Percentiles rank a stretch among this genome's conserved stretches.
phyloP scores from a whole-genome alignment of 2,113 vertebrate genomes.

The Heterotis niloticus region DNA sequence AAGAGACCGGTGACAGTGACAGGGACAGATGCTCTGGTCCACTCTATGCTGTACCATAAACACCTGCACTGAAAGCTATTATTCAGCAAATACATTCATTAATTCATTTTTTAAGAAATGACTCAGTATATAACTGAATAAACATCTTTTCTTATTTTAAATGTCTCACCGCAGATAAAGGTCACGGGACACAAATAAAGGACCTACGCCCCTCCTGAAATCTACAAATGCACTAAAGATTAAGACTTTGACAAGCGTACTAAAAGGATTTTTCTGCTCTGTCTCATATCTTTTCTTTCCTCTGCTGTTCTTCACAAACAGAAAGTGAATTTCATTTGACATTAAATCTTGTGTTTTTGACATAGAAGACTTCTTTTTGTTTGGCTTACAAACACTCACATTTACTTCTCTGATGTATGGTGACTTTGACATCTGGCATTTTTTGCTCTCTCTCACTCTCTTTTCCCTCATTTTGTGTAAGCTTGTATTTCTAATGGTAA shows the following conservation, averaged over 20 bases:
- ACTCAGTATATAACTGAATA: constrained; percentile 37
- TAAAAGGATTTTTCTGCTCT: constrained; percentile 35
- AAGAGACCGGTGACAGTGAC: constrained; percentile 45
- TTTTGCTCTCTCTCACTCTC: constrained; percentile 27
- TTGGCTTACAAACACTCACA: constrained; percentile 49
- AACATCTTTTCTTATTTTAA: constrained; percentile 33
- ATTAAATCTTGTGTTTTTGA: constrained; percentile 41
- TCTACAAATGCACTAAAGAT: constrained; percentile 36
- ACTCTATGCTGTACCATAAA: constrained; percentile 34
- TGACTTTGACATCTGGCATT: constrained; percentile 48
- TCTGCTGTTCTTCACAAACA: constrained; percentile 25
- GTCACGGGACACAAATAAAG: constrained; percentile 33
- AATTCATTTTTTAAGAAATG: too few species aligned
- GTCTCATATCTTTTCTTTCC: constrained; percentile 2
- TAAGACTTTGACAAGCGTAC: constrained; percentile 16
- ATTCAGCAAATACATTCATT: constrained; percentile 29
- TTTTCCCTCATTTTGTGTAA: constrained; percentile 30
- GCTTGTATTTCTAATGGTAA: constrained; percentile 38
- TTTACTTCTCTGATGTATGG: constrained; percentile 50
- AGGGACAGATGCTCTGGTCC: constrained; percentile 51
- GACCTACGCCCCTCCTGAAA: constrained; percentile 31
- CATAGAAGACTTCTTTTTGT: constrained; percentile 52
- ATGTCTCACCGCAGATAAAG: constrained; percentile 42
- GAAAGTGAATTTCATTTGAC: constrained; percentile 29
- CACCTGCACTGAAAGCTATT: constrained; percentile 43